Evolutionary conservation across 1,140 invertebrate genomes (phyloP), one percentile per base, ranked within the genome.

Genomic region (Drosophila persimilis): DNA sequence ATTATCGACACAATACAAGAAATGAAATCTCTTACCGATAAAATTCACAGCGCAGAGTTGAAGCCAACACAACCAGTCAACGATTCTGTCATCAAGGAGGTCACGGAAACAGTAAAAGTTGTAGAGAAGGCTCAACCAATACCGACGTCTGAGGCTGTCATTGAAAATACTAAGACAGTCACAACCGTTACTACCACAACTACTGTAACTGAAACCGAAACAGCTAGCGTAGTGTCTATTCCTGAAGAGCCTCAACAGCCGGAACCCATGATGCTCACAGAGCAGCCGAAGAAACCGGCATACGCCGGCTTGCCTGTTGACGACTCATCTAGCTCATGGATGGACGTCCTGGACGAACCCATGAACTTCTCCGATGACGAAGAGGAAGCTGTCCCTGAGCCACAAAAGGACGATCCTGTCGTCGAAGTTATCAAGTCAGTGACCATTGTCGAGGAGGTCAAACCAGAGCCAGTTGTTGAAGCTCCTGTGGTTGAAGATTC

Each of bases 311-410:
- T 92, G 47, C 92, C 92, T 45, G 91, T 93, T 29, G 92, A 94
- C 62, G 85, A 92, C 61, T 89, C 92, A 6, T 90, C 91, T 26
- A 91, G 92, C 65, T 77, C 91, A 11, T 94, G 92, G 92, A 92
- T 94, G 86, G 90, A 91, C 80, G 90, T 93, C 54, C 66, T 93
- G 45, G 93, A 93, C 73, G 92, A 93, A 79, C 91, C 92, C 53
- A 92, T 93, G 54, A 78, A 80, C 15, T 91, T 93, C 69, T 89
- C 89, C 20, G 91, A 78, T n/a, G 72, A 92, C 44, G 91, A 92
- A 20, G 91, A 92, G 62, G 56, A 59, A 46, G 0, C 63, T 35
- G 22, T 54, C 5, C 9, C 39, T 50, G 47, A 58, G 24, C 39
- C 47, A 13, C 22, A 11, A 13, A 50, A 54, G 24, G 56, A 76